These are phyloP conservation scores for Temnothorax longispinosus DNA, from an alignment of 1,140 invertebrate species.

Conservation along the genomic window DNA sequence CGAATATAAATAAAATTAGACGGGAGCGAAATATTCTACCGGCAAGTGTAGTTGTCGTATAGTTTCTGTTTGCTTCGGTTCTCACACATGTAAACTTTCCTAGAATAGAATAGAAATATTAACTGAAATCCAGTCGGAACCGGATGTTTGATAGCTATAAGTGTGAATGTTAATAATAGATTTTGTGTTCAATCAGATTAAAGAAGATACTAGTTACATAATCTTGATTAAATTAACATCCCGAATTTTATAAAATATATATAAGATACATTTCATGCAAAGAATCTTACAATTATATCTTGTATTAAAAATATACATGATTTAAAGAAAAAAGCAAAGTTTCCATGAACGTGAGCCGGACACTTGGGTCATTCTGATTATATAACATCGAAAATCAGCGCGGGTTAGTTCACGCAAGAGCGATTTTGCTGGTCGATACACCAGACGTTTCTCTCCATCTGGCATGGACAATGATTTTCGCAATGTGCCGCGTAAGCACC, in stretches of 20 bases:
- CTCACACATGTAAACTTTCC: not conserved
- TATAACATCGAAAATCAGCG: slow-evolving; percentile 70
- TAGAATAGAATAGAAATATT: not conserved
- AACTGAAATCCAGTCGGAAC: not conserved
- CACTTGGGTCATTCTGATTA: slow-evolving; percentile 5
- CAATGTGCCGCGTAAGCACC: slow-evolving; percentile 74
- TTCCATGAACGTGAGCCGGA: not conserved
- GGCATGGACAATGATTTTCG: slow-evolving; percentile 73
- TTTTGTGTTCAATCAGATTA: not conserved
- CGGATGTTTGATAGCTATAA: not conserved
- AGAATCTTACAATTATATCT: not conserved
- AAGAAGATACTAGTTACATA: not conserved
- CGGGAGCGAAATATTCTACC: slow-evolving; percentile 60
- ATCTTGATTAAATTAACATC: slow-evolving; percentile 1
- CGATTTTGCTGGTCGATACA: slow-evolving; percentile 66
- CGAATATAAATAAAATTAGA: slow-evolving; percentile 72
- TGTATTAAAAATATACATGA: not conserved
- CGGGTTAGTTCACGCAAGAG: slow-evolving; percentile 42
- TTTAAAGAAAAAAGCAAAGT: not conserved
- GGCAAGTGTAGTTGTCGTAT: slow-evolving; percentile 11
- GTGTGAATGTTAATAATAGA: not conserved
- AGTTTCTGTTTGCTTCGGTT: not conserved
- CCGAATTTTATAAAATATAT: not conserved
- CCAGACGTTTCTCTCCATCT: slow-evolving; percentile 66
- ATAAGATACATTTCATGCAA: not conserved